Base-by-base conservation (phyloP, 2,797 vertebrate species). In the Trichosurus vulpecula region DNA sequence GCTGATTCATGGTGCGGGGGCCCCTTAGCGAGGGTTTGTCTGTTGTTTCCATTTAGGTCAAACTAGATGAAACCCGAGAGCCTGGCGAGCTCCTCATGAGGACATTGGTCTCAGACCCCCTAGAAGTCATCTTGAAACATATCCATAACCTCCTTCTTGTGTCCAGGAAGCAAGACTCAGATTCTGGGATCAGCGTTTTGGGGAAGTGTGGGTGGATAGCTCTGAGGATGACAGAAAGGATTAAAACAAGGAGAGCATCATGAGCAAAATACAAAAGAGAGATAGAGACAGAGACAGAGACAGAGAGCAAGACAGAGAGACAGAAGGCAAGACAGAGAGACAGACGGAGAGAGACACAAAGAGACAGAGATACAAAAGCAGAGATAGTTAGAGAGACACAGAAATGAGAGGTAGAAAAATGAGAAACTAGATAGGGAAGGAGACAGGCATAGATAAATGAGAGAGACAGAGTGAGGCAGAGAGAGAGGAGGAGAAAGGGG, bases 31-130 rank as follows among this genome's bases (percentile, higher is more conserved):
- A 92, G 92, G 47, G 13, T 93, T 66, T 52, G 93, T 66, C 87
- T 94, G 31, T 54, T 87, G 57, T 94, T 96, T 95, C 94, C 95
- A 96, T 97, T 57, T 93, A 95, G 92, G 41, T 47, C 0, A 0
- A 53, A n/a, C 66, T 25, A n/a, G 51, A 29, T 54, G 91, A 97
- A 92, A 94, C 51, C 22, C 55, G 92, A 96, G 95, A 94, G 57
- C 41, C 54, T 0, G 0, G 53, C 29, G 16, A 27, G 52, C 56
- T 22, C 90, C 47, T 53, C 52, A 10, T 57, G 19, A 22, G 58
- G 81, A 52, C n/a, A 81, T 53, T 35, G 41, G 56, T 51, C 56
- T 61, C 91, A 52, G 22, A 9, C 1, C 61, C 91, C 54, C 53
- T 30, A 35, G 94, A 54, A 94, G 93, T 22, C 53, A 94, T 95